These are phyloP conservation scores for Alloplasta piceator DNA, from an alignment of 2,888 invertebrate genomes.

Conservation along the genomic window DNA sequence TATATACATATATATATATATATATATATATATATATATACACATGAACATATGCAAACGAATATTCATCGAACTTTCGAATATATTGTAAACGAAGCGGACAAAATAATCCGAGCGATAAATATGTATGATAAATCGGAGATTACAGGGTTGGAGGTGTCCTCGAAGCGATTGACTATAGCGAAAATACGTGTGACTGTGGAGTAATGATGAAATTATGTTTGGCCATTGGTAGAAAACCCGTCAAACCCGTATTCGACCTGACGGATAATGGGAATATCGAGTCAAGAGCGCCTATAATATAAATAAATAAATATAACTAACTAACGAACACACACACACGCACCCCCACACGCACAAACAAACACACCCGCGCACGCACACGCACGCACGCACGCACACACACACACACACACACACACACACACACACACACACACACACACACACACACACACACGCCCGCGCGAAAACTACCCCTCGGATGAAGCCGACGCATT, in stretches of 20 bases:
- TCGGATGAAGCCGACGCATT: constrained; percentile 63
- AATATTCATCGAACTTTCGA: no score
- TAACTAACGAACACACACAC: not conserved
- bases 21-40: no score
- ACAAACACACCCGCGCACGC: not conserved
- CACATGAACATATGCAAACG: no score
- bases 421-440: not conserved
- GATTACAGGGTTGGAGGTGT: no score
- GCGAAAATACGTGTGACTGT: constrained; percentile 2
- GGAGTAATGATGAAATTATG: constrained; percentile 46
- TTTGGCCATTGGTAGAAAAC: constrained; percentile 48
- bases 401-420: not conserved
- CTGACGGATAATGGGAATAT: constrained; percentile 25
- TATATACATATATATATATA: no score
- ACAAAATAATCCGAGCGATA: no score
- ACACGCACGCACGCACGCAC: not conserved
- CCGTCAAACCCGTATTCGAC: constrained; percentile 48
- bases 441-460: not conserved
- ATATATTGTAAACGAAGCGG: no score
- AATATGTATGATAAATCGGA: no score
- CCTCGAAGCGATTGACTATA: not conserved
- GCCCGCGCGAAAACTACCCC: constrained; percentile 8
- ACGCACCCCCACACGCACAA: not conserved
- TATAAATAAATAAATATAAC: not conserved
- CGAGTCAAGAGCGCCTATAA: constrained; percentile 24